Evolutionary conservation across 2,797 vertebrate genomes (phyloP), one percentile per base, ranked within the genome.

Genomic region (Schizothorax lantsangensis): DNA sequence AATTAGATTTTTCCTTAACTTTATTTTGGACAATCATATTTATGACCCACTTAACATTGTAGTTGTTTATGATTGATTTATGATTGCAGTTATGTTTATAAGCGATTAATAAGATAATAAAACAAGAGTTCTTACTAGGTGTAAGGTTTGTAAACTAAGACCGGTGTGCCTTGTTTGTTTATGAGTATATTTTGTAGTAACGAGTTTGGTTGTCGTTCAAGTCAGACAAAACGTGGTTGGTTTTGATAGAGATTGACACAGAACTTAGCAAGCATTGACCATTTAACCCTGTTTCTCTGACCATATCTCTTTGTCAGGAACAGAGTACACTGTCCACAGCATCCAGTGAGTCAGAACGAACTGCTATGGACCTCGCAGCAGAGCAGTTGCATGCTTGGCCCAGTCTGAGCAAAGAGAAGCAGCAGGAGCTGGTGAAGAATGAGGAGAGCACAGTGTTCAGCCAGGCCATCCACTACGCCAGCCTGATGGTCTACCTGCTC

Each of bases 381-480:
- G 97, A 98, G 89, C 98, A 99, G 93, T 92, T 99, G 89, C 96
- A 96, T 2, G 83, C 93, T 0, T 99, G 98, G 98, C 97, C 97
- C 33, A 91, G 92, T 54, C 95, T 99, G 72, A 96, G 94, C 92
- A 98, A 98, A 89, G 95, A 97, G 92, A 96, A 91, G 1, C 98
- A 99, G 89, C 97, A 96, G 84, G 97, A 98, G 92, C 94, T 99
- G 82, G 97, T 99, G 59, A 97, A 98, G 89, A 98, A 96, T 5
- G 98, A 99, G 91, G 98, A 99, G 92, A 99, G 97, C 91, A 99
- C 97, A 0, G 98, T 99, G 89, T 99, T 99, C 94, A 99, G 98
- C 91, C 98, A 99, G 93, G 98, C 98, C 90, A 99, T 99, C 93
- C 98, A 99, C 93, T 99, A 99, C 52, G 97, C 98, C 90, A 99